Percentiles rank a stretch among this genome's conserved stretches.
Conservation (phyloP, 2,113 vertebrate genomes). For the Rhegmatorhina hoffmannsi region DNA sequence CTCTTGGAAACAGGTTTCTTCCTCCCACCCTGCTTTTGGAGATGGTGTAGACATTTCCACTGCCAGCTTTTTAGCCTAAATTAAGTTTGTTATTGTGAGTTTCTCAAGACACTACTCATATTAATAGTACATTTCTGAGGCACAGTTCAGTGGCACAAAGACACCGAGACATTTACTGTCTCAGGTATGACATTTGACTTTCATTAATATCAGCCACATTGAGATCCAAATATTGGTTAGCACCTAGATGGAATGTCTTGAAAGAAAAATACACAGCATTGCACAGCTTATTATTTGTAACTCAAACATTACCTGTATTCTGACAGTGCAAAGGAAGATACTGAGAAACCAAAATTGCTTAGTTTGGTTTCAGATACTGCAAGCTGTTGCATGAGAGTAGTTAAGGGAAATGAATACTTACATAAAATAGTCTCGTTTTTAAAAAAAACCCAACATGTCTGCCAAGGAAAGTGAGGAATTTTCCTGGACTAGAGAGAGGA, state of each 20-base stretch:
- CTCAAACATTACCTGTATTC: neutral
- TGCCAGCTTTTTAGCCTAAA: neutral
- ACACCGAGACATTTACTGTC: neutral
- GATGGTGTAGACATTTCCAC: accelerated
- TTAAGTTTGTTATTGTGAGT: neutral
- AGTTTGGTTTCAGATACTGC: neutral
- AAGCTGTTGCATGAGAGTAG: neutral
- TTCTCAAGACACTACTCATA: neutral
- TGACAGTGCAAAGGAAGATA: neutral
- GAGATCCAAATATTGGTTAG: neutral
- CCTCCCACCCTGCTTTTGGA: neutral
- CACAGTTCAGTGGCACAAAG: neutral
- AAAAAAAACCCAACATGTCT: too few relatives aligned
- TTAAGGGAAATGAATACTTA: neutral
- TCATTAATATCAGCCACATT: neutral
- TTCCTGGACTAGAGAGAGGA: too few relatives aligned
- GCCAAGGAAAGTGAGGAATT: too few relatives aligned
- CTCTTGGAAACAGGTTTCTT: neutral
- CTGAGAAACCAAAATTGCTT: neutral
- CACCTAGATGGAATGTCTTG: neutral
- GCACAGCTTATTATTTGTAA: neutral
- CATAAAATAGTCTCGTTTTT: neutral
- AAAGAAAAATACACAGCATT: neutral
- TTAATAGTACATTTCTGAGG: neutral
- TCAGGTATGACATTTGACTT: neutral